These are phyloP conservation scores for Crenichthys baileyi DNA, from an alignment of 2,797 vertebrate species.

Conservation along the genomic window DNA sequence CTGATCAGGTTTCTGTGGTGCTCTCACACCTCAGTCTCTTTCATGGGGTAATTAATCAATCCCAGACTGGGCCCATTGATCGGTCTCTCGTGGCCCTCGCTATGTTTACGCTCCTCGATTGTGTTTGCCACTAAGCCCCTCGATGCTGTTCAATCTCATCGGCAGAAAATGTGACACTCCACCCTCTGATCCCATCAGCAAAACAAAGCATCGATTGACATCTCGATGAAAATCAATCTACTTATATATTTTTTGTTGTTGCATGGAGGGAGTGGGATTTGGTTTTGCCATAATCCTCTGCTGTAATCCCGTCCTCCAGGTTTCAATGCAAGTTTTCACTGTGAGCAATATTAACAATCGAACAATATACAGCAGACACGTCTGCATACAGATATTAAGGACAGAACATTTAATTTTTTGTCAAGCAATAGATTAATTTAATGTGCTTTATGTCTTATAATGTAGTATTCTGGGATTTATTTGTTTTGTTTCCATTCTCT, in stretches of 20 bases:
- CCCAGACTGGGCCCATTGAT: constrained; percentile 81
- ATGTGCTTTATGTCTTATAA: background rate
- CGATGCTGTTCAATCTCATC: constrained; percentile 77
- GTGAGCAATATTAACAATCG: constrained; percentile 34
- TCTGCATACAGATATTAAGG: constrained; percentile 1
- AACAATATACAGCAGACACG: constrained; percentile 16
- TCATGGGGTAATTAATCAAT: constrained; percentile 82
- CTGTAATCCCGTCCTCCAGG: constrained; percentile 56
- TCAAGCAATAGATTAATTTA: too few species aligned
- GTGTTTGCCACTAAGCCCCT: constrained; percentile 82
- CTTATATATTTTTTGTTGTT: constrained; percentile 58
- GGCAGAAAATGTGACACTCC: constrained; percentile 77
- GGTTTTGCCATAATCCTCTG: constrained; percentile 70
- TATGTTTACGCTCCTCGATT: constrained; percentile 82
- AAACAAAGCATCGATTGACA: constrained; percentile 77
- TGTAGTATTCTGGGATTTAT: background rate
- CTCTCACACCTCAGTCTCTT: constrained; percentile 78
- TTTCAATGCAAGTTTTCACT: constrained; percentile 47
- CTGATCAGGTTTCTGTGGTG: constrained; percentile 79
- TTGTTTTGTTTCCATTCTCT: background rate
- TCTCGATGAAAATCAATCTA: constrained; percentile 80
- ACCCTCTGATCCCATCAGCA: constrained; percentile 72
- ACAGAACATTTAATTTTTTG: background rate
- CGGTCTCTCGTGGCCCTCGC: constrained; percentile 67
- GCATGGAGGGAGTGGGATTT: constrained; percentile 53